phyloP scores from a whole-genome alignment of 2,797 vertebrate genomes.

The Cynopterus sphinx region DNA sequence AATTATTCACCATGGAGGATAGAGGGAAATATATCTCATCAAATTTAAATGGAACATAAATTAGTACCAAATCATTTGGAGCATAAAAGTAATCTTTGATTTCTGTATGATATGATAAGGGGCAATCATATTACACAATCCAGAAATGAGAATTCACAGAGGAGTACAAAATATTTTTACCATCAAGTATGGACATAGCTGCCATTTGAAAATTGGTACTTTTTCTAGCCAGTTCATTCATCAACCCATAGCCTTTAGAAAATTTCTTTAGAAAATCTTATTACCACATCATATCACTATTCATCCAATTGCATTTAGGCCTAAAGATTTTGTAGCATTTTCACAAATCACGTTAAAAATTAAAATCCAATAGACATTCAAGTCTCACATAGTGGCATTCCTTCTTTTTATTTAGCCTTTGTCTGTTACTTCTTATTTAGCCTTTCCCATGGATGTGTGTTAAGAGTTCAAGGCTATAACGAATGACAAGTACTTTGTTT shows the following conservation, averaged over 20 bases:
- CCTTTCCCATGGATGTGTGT: not conserved
- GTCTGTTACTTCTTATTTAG: not conserved
- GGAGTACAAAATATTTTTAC: not conserved
- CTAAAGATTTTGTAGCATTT: not conserved
- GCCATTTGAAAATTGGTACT: not conserved
- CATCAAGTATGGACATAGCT: not conserved
- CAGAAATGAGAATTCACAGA: not conserved
- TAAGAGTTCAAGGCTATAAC: not conserved
- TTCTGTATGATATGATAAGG: not conserved
- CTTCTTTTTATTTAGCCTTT: not conserved
- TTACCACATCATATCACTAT: not conserved
- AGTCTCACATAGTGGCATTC: not conserved
- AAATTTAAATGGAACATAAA: not conserved
- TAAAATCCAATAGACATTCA: not conserved
- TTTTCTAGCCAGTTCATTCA: not conserved
- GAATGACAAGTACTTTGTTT: not conserved
- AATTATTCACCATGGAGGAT: not conserved
- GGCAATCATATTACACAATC: not conserved
- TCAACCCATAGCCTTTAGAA: not conserved
- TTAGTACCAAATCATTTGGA: not conserved
- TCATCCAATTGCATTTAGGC: not conserved
- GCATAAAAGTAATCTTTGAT: not conserved
- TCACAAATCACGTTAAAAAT: not conserved
- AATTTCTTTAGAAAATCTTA: not conserved
- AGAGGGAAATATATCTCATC: not conserved